Evolutionary conservation across 1,140 invertebrate genomes (phyloP), one percentile per base, ranked within the genome.

Genomic region (Bombus affinis): DNA sequence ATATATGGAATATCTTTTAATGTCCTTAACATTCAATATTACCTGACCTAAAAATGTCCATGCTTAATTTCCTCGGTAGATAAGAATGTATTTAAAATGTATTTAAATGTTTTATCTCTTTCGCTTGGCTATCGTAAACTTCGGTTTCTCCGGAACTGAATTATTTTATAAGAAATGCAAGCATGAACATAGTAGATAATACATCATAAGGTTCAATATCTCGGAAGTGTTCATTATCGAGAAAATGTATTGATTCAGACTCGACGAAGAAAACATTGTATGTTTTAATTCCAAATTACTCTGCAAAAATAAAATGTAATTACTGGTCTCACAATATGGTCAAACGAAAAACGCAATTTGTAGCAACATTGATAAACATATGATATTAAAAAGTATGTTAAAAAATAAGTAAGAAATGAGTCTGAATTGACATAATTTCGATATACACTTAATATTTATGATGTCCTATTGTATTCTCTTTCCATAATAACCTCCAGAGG

Each of bases 401-500:
- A 53, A 22, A 9, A 18, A 22, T 53, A 53, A 53, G 28, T 32
- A 28, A 62, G 15, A 74, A 32, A 57, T 9, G 65, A 86, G 66
- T 86, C 53, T 81, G 80, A 78, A 78, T 35, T 88, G 66, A 90
- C 81, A 83, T 83, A 81, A 90, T 81, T 78, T 70, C 32, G 37
- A 65, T 39, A 68, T 47, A 57, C 22, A 83, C 28, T 85, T 71
- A 71, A 66, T 35, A 83, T 81, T 87, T 37, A 79, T 62, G 76
- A 75, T 85, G 62, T 90, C 87, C 91, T 93, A 90, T 90, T 87
- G 91, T 93, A 92, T 93, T 93, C 92, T 94, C 89, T 92, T 92
- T 92, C 90, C 76, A 92, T 78, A 77, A 85, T 87, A 77, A 88
- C 81, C 91, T 90, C 88, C 91, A 92, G 81, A 89, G 92, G 90